These are phyloP conservation scores for Xiphophorus hellerii DNA, from an alignment of 2,113 vertebrate genomes.

Conservation along the genomic window DNA sequence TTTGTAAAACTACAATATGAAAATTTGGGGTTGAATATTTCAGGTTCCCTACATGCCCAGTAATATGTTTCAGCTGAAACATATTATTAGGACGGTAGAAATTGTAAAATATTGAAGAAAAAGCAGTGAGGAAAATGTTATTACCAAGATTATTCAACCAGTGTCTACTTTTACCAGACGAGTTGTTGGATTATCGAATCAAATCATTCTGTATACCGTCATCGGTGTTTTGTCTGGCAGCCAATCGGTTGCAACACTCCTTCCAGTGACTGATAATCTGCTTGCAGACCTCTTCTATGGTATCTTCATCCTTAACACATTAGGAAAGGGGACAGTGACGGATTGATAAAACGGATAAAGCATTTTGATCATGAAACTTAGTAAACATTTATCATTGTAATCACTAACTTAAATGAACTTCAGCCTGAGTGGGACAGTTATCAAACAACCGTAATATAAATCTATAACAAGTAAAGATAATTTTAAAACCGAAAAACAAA, in stretches of 20 bases:
- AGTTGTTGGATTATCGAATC: neutral
- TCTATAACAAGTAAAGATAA: neutral
- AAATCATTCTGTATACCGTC: constrained; percentile 57
- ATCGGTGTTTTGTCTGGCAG: constrained; percentile 69
- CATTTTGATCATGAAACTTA: neutral
- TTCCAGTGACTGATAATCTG: constrained; percentile 92
- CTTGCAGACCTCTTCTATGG: constrained; percentile 85
- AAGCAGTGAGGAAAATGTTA: too few relatives aligned
- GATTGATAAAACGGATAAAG: neutral
- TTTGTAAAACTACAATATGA: too few relatives aligned
- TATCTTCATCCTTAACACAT: constrained; percentile 87
- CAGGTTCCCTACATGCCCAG: too few relatives aligned
- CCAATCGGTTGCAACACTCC: constrained; percentile 70
- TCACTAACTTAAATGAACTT: neutral
- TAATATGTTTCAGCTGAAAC: too few relatives aligned
- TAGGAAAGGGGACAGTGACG: too few relatives aligned
- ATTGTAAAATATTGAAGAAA: too few relatives aligned
- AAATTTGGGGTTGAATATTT: too few relatives aligned
- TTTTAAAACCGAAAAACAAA: neutral
- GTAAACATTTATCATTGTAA: neutral
- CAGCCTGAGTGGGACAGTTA: neutral
- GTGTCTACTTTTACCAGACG: neutral
- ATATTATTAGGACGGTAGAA: too few relatives aligned
- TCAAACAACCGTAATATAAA: neutral
- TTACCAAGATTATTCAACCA: neutral